phyloP scores from a whole-genome alignment of 1,140 invertebrate species.

The Armadillidium nasatum region DNA sequence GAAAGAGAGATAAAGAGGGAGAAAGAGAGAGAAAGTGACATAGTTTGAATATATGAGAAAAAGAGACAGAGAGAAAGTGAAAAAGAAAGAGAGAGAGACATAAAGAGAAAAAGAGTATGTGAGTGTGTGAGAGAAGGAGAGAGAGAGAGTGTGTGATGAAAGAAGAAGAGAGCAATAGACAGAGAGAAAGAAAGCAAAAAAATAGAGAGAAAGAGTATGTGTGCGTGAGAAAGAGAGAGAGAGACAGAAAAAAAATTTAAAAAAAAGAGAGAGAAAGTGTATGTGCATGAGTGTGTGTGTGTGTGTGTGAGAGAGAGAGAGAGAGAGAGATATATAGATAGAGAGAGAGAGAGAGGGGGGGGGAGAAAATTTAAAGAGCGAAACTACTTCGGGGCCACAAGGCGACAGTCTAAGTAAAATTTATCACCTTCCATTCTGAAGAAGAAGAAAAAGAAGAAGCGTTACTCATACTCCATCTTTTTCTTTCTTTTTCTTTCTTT shows the following conservation, averaged over 20 bases:
- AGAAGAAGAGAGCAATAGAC: background rate
- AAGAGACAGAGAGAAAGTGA: no score
- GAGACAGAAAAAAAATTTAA: no score
- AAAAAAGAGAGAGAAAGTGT: no score
- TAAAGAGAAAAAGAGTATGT: no score
- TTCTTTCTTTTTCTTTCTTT: background rate
- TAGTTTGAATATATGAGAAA: no score
- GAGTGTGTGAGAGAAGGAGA: no score
- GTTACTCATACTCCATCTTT: background rate
- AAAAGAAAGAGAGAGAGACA: no score
- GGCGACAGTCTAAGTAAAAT: conserved; percentile 12
- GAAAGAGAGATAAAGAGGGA: background rate
- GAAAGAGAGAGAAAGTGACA: background rate
- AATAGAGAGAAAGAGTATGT: no score
- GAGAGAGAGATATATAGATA: background rate
- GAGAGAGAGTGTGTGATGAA: no score
- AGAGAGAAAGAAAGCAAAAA: background rate
- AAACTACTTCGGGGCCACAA: background rate
- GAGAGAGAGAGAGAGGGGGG: background rate
- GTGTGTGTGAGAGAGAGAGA: no score
- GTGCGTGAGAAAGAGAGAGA: no score
- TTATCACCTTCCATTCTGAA: background rate
- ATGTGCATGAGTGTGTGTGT: no score
- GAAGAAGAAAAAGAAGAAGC: background rate
- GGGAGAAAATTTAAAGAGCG: background rate